Conservation (phyloP, 2,888 invertebrate genomes). For the Cristatella mucedo region DNA sequence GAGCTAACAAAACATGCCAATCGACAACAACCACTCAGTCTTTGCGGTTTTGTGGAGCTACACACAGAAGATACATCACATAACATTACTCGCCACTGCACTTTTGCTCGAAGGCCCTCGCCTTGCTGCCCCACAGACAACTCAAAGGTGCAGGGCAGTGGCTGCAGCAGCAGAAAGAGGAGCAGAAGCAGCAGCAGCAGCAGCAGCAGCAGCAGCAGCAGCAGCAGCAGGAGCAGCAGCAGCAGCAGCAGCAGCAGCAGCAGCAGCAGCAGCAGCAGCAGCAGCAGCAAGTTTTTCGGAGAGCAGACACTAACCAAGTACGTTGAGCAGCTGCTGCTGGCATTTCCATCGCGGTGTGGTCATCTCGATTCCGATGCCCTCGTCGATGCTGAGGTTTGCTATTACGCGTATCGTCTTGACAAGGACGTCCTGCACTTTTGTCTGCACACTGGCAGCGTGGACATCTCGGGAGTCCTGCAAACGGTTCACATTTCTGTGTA, state of each 20-base stretch:
- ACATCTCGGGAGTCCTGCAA: background rate
- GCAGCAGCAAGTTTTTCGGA: too few relatives aligned
- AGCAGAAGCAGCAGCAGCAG: slow-evolving; percentile 2
- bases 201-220: slow-evolving; percentile 6
- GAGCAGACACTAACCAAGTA: too few relatives aligned
- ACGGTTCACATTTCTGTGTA: too few relatives aligned
- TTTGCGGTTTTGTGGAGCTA: too few relatives aligned
- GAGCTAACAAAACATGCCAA: too few relatives aligned
- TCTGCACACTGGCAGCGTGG: background rate
- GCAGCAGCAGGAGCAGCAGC: slow-evolving; percentile 2
- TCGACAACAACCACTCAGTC: too few relatives aligned
- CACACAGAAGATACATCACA: too few relatives aligned
- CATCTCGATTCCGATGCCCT: too few relatives aligned
- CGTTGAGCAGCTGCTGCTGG: too few relatives aligned
- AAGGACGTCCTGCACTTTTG: slow-evolving; percentile 39
- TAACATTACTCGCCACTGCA: too few relatives aligned
- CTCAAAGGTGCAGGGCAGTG: slow-evolving; percentile 43
- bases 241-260: slow-evolving; percentile 6
- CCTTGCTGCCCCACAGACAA: slow-evolving; percentile 31
- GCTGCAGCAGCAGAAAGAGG: slow-evolving; percentile 51
- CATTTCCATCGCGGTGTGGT: too few relatives aligned
- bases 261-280: slow-evolving; percentile 2
- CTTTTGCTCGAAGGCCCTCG: too few relatives aligned
- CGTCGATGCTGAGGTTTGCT: slow-evolving; percentile 64
- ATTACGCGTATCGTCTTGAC: slow-evolving; percentile 54